These are phyloP conservation scores for Xerus rutilus DNA, from an alignment of 2,797 vertebrate species.

Conservation along the genomic window DNA sequence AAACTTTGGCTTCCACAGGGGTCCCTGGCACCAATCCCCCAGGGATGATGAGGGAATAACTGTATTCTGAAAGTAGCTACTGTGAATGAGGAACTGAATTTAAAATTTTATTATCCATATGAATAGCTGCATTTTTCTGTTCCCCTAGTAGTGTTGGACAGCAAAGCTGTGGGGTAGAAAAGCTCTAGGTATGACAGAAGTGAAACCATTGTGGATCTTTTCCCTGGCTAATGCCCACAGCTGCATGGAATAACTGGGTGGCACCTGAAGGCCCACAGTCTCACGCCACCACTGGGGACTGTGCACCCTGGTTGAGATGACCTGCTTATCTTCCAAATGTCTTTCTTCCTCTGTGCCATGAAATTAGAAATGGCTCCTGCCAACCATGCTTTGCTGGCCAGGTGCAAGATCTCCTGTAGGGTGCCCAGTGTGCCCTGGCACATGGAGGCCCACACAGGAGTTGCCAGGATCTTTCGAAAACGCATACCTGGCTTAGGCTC, in stretches of 20 bases:
- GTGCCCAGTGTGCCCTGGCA: background rate
- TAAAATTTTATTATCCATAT: background rate
- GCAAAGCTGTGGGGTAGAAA: background rate
- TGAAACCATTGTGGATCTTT: background rate
- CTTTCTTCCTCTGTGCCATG: background rate
- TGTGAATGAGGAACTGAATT: background rate
- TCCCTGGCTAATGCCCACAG: background rate
- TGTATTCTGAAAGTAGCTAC: background rate
- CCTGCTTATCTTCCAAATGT: background rate
- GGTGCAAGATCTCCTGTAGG: background rate
- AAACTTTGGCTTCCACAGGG: background rate
- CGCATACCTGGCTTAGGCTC: background rate
- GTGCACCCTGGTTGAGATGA: background rate
- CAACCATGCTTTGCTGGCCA: background rate
- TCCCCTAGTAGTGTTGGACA: background rate
- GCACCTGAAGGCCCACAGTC: background rate
- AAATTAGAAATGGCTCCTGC: background rate
- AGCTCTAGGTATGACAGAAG: background rate
- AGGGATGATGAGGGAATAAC: background rate
- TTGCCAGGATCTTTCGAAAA: background rate
- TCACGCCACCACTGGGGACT: background rate
- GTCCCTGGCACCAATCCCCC: background rate
- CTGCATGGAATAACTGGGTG: background rate
- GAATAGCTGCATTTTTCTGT: background rate
- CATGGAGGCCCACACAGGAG: background rate